Percentiles rank a stretch among this genome's conserved stretches.
phyloP scores from a whole-genome alignment of 2,888 invertebrate genomes.

The Conistra vaccinii region DNA sequence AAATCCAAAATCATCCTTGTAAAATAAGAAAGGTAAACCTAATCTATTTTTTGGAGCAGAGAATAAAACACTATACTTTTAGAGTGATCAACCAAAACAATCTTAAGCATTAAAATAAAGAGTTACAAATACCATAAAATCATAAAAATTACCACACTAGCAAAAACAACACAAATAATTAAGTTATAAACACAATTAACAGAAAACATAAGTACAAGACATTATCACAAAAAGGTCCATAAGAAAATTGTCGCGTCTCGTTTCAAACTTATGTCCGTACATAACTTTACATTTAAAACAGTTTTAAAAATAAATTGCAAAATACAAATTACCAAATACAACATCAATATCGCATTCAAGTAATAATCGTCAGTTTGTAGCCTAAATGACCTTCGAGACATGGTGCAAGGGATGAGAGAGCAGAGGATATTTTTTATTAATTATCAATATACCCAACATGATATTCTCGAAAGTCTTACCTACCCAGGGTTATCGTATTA shows the following conservation, averaged over 20 bases:
- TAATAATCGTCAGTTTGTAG: slow-evolving; percentile 88
- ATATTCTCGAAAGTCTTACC: too few relatives aligned
- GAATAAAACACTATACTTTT: background rate
- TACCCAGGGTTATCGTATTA: too few relatives aligned
- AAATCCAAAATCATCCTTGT: background rate
- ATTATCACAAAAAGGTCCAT: slow-evolving; percentile 52
- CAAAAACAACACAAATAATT: slow-evolving; percentile 53
- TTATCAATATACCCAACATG: background rate
- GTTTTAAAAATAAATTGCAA: slow-evolving; percentile 79
- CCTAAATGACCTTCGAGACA: slow-evolving; percentile 80
- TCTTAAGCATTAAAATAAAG: background rate
- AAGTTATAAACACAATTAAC: slow-evolving; percentile 64
- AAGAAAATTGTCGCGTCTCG: slow-evolving; percentile 61
- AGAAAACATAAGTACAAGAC: slow-evolving; percentile 42
- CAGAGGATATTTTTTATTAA: slow-evolving; percentile 16
- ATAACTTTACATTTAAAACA: slow-evolving; percentile 73
- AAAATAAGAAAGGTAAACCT: background rate
- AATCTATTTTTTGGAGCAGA: background rate
- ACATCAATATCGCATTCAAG: slow-evolving; percentile 85
- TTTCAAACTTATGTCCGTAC: slow-evolving; percentile 62
- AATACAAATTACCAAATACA: slow-evolving; percentile 86
- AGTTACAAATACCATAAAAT: slow-evolving; percentile 4
- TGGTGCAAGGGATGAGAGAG: slow-evolving; percentile 62
- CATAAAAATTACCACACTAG: slow-evolving; percentile 17
- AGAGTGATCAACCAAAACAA: too few relatives aligned